Evolutionary conservation across 2,888 invertebrate genomes (phyloP), one percentile per base, ranked within the genome.

Genomic region (Ellobium chinense): DNA sequence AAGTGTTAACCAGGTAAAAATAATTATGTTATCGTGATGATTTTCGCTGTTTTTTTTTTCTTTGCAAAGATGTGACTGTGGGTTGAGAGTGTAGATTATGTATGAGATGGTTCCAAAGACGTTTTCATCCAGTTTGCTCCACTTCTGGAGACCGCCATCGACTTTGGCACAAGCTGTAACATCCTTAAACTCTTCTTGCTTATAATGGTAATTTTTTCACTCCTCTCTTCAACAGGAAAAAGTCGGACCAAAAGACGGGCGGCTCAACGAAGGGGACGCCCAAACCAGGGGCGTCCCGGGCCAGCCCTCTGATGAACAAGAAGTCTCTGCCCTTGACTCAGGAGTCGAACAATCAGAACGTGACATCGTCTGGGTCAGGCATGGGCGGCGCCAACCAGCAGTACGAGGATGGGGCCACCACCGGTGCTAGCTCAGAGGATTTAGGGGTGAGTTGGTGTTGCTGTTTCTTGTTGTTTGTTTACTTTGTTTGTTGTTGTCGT

Each of bases 1-100:
- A 82, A 46, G 78, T 82, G 14, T 29, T 82, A 54, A 82, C 77
- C 9, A 56, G 82, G 82, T 82, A 60, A 77, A 37, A 12, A 12
- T 12, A 7, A 46, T 46, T 24, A 21, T n/a, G 1, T 37, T 34
- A 31, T 29, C 24, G 3, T 29, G 29, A 21, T 7, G 9, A 54
- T 27, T 46, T 5, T 56, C 54, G 29, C n/a, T 56, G 21, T 29
- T n/a, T n/a, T 63, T 1, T 46, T 21, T n/a, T 69, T 62, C 14
- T 62, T 18, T 9, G n/a, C 14, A n/a, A n/a, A n/a, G n/a, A n/a
- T n/a, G n/a, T n/a, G n/a, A n/a, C n/a, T n/a, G n/a, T n/a, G n/a
- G n/a, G n/a, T n/a, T n/a, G n/a, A n/a, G n/a, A n/a, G n/a, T n/a
- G n/a, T n/a, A n/a, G n/a, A n/a, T n/a, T n/a, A n/a, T n/a, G n/a